Evolutionary conservation across 1,140 invertebrate species (phyloP).

Genomic region (Aphelinus atriplicis): DNA sequence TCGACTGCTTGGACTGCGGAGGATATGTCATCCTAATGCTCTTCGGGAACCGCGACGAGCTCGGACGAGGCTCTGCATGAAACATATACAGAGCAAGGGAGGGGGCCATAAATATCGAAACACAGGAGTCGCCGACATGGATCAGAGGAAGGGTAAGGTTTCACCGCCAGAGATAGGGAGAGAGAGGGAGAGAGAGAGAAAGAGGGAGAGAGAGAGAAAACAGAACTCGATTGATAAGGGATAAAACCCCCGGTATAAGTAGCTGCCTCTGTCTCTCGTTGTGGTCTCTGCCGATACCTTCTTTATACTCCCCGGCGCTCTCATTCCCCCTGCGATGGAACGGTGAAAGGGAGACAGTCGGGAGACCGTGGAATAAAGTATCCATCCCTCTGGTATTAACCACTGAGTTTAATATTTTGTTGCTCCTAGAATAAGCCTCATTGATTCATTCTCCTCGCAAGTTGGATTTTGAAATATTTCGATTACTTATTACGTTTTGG

Average conservation of each 20-base stretch:
- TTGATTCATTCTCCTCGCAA: no score
- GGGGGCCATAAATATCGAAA: constrained; percentile 38
- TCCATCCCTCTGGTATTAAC: no score
- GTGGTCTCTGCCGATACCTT: background rate
- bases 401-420: no score
- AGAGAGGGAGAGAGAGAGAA: constrained; percentile 4
- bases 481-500: no score
- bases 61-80: constrained; percentile 8
- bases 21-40: no score
- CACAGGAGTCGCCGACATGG: constrained; percentile 23
- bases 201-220: constrained; percentile 23
- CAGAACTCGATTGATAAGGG: constrained; percentile 38
- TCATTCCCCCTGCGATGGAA: no score
- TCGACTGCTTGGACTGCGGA: no score
- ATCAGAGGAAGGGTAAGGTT: constrained; percentile 12
- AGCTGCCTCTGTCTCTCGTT: background rate
- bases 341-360: no score
- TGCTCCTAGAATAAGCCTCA: no score
- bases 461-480: no score
- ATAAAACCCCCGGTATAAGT: constrained; percentile 36
- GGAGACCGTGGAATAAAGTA: no score
- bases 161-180: constrained; percentile 7
- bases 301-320: background rate
- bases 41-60: no score
- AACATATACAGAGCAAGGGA: constrained; percentile 3